Conservation (phyloP, 2,888 invertebrate genomes). For the Strigamia transsilvanica region DNA sequence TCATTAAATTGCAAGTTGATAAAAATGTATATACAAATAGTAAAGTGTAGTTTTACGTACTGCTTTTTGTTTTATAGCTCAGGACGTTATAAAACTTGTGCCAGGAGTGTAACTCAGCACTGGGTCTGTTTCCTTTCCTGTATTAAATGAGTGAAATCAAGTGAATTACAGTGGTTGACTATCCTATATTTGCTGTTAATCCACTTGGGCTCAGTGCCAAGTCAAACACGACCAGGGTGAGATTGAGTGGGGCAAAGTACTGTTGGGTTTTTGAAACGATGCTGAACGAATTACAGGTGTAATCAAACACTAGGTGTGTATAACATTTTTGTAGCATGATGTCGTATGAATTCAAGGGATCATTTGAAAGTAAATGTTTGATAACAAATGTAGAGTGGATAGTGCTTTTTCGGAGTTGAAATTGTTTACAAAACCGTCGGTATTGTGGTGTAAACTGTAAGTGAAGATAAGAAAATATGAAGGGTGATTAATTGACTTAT, state of each 20-base stretch:
- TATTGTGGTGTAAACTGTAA: no score
- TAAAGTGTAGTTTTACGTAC: neutral
- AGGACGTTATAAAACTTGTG: neutral
- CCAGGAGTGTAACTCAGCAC: neutral
- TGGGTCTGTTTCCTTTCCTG: constrained; percentile 13
- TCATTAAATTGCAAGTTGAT: neutral
- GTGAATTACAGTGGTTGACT: constrained; percentile 33
- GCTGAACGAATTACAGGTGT: constrained; percentile 13
- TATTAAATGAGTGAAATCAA: constrained; percentile 44
- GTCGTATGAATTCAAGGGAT: neutral
- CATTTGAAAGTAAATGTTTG: neutral
- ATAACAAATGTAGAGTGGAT: neutral
- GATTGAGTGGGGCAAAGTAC: constrained; percentile 10
- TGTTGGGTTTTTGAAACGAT: neutral
- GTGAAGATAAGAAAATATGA: no score
- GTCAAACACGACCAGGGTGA: constrained; percentile 20
- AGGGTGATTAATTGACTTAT: no score
- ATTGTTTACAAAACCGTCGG: no score
- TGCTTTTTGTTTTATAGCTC: neutral
- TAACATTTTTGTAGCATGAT: neutral
- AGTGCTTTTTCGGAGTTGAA: no score
- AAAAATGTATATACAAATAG: neutral
- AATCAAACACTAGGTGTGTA: constrained; percentile 18
- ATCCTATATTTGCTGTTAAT: constrained; percentile 31
- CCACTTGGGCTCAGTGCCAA: constrained; percentile 25